These are phyloP conservation scores for Pseudorasbora parva DNA, from an alignment of 2,113 vertebrate genomes.

Conservation along the genomic window DNA sequence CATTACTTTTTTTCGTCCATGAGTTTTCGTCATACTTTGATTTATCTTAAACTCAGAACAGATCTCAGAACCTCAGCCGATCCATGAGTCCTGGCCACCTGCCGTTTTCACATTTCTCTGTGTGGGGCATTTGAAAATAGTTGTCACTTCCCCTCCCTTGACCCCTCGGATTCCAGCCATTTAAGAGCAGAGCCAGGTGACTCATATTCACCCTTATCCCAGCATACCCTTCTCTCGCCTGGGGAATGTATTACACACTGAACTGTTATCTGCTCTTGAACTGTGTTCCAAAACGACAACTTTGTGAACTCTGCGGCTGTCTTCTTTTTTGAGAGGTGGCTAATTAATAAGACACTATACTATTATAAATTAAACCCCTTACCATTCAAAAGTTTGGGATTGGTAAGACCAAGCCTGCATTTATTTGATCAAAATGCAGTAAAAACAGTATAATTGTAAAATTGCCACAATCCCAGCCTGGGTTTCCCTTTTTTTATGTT, in stretches of 20 bases:
- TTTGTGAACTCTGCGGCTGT: background rate
- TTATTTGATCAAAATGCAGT: background rate
- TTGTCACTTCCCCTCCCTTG: slow-evolving; percentile 8
- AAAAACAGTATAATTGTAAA: no score
- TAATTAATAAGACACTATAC: background rate
- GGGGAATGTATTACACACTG: background rate
- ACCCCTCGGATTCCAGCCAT: slow-evolving; percentile 30
- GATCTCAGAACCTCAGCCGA: background rate
- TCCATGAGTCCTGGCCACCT: background rate
- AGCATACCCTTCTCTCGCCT: background rate
- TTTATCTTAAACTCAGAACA: slow-evolving; percentile 1
- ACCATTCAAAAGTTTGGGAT: background rate
- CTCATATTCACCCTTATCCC: slow-evolving; percentile 20
- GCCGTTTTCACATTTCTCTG: slow-evolving; percentile 11
- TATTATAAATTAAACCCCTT: background rate
- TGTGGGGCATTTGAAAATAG: slow-evolving; percentile 44
- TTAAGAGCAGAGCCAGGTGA: slow-evolving; percentile 53
- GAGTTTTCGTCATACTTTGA: slow-evolving; percentile 1
- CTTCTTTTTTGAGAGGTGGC: background rate
- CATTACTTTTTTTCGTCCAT: background rate
- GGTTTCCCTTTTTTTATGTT: no score
- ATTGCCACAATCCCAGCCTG: no score
- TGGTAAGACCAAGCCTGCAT: background rate
- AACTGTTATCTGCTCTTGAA: slow-evolving; percentile 1
- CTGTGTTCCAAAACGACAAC: background rate